Conservation (phyloP, 2,888 invertebrate species). For the Lasius fuliginosus region DNA sequence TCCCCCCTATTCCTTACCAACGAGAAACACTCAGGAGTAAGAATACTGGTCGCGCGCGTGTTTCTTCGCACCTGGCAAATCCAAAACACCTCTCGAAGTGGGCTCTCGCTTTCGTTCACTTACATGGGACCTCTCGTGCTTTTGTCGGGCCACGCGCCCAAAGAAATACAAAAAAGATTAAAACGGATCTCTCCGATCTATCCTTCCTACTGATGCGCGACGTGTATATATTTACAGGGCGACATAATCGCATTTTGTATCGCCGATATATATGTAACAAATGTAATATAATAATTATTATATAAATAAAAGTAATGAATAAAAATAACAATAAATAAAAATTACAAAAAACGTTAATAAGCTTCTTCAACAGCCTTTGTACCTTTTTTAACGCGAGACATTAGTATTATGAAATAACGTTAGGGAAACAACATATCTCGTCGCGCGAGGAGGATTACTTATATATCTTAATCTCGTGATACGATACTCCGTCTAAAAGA, state of each 20-base stretch:
- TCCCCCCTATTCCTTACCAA: slow-evolving; percentile 47
- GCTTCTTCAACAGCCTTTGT: background rate
- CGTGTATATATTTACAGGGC: background rate
- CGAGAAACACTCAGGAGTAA: slow-evolving; percentile 54
- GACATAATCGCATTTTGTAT: slow-evolving; percentile 21
- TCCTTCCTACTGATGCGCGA: slow-evolving; percentile 37
- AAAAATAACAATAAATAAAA: background rate
- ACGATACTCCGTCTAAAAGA: slow-evolving; percentile 21
- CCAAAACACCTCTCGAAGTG: slow-evolving; percentile 68
- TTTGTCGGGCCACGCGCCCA: slow-evolving; percentile 76
- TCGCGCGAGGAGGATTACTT: slow-evolving; percentile 9
- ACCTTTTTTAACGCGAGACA: background rate
- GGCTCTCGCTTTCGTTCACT: slow-evolving; percentile 66
- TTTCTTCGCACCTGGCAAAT: slow-evolving; percentile 77
- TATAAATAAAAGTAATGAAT: slow-evolving; percentile 10
- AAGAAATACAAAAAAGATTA: slow-evolving; percentile 65
- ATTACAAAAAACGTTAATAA: background rate
- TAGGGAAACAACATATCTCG: slow-evolving; percentile 1
- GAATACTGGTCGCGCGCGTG: slow-evolving; percentile 67
- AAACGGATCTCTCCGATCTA: slow-evolving; percentile 66
- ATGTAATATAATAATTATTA: background rate
- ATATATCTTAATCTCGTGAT: slow-evolving; percentile 48
- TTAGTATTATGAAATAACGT: background rate
- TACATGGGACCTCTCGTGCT: slow-evolving; percentile 56
- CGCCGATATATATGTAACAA: background rate